These are phyloP conservation scores for Scolanthus callimorphus DNA, from an alignment of 92 coral and sea anemone species.

Conservation along the genomic window DNA sequence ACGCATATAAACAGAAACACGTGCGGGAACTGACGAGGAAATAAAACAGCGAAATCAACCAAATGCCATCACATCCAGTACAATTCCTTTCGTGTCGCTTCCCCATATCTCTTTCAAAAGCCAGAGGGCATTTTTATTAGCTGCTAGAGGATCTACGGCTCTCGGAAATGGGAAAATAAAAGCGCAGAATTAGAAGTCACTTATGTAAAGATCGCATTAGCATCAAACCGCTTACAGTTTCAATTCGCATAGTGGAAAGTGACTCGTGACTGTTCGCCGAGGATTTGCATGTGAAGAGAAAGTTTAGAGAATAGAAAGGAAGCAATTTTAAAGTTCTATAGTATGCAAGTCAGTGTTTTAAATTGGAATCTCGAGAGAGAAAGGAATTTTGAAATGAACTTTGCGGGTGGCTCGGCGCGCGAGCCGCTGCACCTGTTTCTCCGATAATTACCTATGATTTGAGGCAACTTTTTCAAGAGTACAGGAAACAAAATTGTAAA, in stretches of 20 bases:
- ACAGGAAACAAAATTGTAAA: constrained; percentile 23
- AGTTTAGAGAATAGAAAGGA: constrained; percentile 9
- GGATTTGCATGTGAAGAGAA: constrained; percentile 5
- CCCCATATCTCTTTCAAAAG: neutral
- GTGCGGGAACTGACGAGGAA: neutral
- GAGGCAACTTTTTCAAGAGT: neutral
- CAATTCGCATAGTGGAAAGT: neutral
- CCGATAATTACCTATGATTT: constrained; percentile 5
- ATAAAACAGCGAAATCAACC: neutral
- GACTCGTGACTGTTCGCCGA: neutral
- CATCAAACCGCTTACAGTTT: neutral
- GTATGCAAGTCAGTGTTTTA: constrained; percentile 10
- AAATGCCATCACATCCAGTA: too few relatives aligned
- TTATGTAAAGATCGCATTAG: neutral
- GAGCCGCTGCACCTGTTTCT: neutral
- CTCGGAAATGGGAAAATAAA: neutral
- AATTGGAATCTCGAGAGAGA: constrained; percentile 11
- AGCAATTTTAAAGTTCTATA: constrained; percentile 21
- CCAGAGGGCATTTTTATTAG: too few relatives aligned
- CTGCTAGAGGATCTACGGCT: neutral
- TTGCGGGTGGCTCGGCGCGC: constrained; percentile 32
- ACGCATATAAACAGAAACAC: neutral
- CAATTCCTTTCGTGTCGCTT: too few relatives aligned
- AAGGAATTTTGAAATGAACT: constrained; percentile 7
- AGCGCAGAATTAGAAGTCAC: neutral